Evolutionary conservation across 2,888 invertebrate species (phyloP).

Genomic region (Monoplex corrugatus): DNA sequence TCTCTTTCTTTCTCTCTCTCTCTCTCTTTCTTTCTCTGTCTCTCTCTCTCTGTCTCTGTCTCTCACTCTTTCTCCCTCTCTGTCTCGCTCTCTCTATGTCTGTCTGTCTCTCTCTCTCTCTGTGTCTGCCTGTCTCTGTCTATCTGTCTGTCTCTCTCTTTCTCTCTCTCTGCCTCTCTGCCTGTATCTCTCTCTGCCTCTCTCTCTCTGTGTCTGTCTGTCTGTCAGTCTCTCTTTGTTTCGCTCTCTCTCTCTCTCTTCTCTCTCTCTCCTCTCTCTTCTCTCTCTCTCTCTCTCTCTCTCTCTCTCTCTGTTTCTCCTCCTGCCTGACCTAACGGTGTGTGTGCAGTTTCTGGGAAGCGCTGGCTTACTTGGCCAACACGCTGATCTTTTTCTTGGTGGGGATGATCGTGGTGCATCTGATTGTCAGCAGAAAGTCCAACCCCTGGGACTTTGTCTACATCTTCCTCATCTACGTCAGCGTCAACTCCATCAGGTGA

Average conservation of each 20-base stretch:
- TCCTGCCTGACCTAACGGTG: neutral
- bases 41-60: neutral
- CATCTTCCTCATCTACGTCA: slow-evolving; percentile 82
- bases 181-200: neutral
- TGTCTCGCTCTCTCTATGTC: neutral
- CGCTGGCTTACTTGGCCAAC: slow-evolving; percentile 83
- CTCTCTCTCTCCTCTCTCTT: neutral
- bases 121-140: neutral
- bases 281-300: neutral
- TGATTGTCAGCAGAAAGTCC: slow-evolving; percentile 82
- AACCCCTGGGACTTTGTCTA: slow-evolving; percentile 83
- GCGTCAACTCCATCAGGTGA: slow-evolving; percentile 80
- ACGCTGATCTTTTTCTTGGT: slow-evolving; percentile 86
- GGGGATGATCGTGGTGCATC: slow-evolving; percentile 85
- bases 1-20: slow-evolving; percentile 22
- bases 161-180: neutral
- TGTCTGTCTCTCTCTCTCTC: neutral
- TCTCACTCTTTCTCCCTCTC: too few relatives aligned
- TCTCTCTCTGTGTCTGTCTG: neutral
- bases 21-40: neutral
- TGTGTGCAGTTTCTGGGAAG: slow-evolving; percentile 82
- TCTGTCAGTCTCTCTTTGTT: neutral
- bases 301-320: neutral
- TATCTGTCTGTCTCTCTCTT: neutral
- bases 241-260: neutral